These are phyloP conservation scores for Pegoplata infirma DNA, from an alignment of 2,888 invertebrate species.

Conservation along the genomic window DNA sequence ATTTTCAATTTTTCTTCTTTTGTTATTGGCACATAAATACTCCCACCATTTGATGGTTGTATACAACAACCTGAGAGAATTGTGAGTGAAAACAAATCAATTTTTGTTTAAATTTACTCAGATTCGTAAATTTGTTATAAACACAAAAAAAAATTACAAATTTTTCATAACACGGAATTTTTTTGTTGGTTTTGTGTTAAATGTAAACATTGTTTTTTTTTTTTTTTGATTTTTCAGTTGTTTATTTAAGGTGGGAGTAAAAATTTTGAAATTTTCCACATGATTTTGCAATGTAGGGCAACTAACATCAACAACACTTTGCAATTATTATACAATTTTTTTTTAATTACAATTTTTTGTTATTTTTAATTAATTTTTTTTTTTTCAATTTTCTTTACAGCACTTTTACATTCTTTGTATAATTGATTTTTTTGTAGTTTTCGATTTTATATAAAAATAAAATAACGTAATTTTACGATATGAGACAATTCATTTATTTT, in stretches of 20 bases:
- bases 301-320: too few relatives aligned
- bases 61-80: constrained; percentile 48
- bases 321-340: constrained; percentile 9
- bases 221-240: too few relatives aligned
- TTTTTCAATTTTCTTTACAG: constrained; percentile 23
- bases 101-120: constrained; percentile 6
- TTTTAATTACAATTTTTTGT: constrained; percentile 4
- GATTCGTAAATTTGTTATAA: not conserved
- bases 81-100: not conserved
- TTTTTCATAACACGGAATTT: constrained; percentile 13
- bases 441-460: too few relatives aligned
- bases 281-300: constrained; percentile 57
- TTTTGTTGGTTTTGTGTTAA: too few relatives aligned
- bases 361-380: constrained; percentile 38
- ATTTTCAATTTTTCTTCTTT: not conserved
- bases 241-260: constrained; percentile 46
- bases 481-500: constrained; percentile 5
- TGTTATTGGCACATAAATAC: constrained; percentile 49
- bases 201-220: constrained; percentile 36
- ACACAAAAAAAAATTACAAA: not conserved
- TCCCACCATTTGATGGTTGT: constrained; percentile 33
- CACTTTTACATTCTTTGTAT: constrained; percentile 23
- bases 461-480: constrained; percentile 34
- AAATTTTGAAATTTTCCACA: constrained; percentile 14
- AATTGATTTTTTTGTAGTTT: constrained; percentile 15